phyloP scores from a whole-genome alignment of 2,113 vertebrate genomes.

The Chinchilla lanigera region DNA sequence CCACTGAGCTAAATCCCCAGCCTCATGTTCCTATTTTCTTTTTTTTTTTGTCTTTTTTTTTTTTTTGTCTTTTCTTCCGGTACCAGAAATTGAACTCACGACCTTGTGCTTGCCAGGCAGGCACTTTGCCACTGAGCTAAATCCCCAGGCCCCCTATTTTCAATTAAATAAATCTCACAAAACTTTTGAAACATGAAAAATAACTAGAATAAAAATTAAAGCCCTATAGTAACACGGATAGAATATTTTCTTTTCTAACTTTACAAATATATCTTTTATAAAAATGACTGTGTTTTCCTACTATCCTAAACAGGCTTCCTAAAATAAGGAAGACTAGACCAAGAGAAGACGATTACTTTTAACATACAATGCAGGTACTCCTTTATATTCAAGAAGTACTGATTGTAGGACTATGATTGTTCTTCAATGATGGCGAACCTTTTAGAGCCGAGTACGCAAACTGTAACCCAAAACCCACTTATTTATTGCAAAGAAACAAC shows the following conservation, averaged over 20 bases:
- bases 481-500: background rate
- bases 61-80: no score
- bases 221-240: background rate
- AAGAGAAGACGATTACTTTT: conserved; percentile 8
- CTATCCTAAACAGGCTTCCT: conserved; percentile 32
- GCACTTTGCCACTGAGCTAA: no score
- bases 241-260: conserved; percentile 25
- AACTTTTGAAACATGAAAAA: conserved; percentile 38
- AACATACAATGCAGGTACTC: background rate
- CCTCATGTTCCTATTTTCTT: no score
- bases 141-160: no score
- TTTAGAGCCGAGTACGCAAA: background rate
- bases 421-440: background rate
- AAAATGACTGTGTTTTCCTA: conserved; percentile 41
- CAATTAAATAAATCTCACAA: conserved; percentile 44
- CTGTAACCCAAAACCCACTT: background rate
- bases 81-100: no score
- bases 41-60: no score
- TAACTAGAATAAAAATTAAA: conserved; percentile 51
- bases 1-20: no score
- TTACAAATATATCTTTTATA: conserved; percentile 12
- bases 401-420: background rate
- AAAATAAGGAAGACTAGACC: conserved; percentile 16
- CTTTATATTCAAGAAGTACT: conserved; percentile 22
- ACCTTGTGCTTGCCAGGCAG: no score